Percentiles rank a stretch among this genome's conserved stretches.
Conservation (phyloP, 1,140 invertebrate genomes). For the Apis laboriosa region DNA sequence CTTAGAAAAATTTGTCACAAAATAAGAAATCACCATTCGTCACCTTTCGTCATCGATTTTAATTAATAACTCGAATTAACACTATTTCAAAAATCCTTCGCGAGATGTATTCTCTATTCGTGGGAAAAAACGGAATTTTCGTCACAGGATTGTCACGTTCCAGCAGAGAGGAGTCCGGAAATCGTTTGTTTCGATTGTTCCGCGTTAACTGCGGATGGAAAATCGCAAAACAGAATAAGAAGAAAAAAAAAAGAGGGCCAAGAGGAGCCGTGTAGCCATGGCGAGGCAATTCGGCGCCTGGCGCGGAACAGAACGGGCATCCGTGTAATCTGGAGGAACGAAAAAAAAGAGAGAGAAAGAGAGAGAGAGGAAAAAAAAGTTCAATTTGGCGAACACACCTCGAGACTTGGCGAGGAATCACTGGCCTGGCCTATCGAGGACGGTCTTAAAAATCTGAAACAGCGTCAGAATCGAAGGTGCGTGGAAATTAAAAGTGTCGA, state of each 20-base stretch:
- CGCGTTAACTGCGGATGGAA: neutral
- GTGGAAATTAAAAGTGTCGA: conserved; percentile 9
- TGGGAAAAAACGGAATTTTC: neutral
- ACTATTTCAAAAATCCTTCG: no score
- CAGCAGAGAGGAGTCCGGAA: no score
- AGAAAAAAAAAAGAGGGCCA: neutral
- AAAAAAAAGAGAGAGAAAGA: neutral
- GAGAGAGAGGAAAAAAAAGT: neutral
- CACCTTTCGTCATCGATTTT: no score
- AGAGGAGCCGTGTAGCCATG: neutral
- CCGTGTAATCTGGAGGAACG: conserved; percentile 19
- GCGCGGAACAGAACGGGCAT: conserved; percentile 12
- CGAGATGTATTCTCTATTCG: neutral
- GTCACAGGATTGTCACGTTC: no score
- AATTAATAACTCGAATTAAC: no score
- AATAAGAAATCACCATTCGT: no score
- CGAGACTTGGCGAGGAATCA: conserved; percentile 9
- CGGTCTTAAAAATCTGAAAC: conserved; percentile 12
- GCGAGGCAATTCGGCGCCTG: conserved; percentile 28
- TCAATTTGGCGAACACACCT: conserved; percentile 24
- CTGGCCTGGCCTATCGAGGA: neutral
- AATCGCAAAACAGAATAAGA: neutral
- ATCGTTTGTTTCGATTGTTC: neutral
- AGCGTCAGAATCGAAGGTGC: conserved; percentile 1
- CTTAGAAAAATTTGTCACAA: no score